Evolutionary conservation across 2,113 vertebrate genomes (phyloP).

Genomic region (Leptodactylus fuscus): DNA sequence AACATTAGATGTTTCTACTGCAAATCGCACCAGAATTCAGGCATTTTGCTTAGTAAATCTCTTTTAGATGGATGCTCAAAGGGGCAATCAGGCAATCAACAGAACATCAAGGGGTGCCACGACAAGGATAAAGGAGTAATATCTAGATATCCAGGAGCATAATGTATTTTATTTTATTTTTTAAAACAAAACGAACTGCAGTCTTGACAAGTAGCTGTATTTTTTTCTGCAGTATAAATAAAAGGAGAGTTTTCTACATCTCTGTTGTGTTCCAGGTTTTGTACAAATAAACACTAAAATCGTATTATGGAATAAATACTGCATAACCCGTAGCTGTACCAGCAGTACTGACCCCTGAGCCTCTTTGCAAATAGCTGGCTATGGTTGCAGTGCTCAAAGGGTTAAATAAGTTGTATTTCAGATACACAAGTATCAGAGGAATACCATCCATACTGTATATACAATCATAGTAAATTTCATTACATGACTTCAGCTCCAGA

Average conservation of each 20-base stretch:
- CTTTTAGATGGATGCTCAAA: no score
- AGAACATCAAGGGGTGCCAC: no score
- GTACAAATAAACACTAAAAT: background rate
- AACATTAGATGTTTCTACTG: no score
- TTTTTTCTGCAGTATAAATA: background rate
- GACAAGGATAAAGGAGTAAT: no score
- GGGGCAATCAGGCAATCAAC: no score
- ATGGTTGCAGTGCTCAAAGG: background rate
- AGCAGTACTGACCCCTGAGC: background rate
- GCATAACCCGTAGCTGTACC: no score
- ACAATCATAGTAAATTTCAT: background rate
- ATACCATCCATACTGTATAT: background rate
- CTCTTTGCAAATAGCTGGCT: background rate
- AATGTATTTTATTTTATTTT: no score
- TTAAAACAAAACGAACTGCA: no score
- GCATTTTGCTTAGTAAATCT: no score
- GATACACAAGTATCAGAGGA: background rate
- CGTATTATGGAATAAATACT: background rate
- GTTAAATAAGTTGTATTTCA: background rate
- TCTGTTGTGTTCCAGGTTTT: background rate
- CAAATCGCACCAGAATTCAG: no score
- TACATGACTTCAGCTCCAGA: background rate
- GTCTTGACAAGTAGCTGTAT: background rate
- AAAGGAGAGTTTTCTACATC: background rate
- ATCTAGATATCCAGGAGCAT: no score